Conservation (phyloP, 2,888 invertebrate species). For the Coremacera marginata region DNA sequence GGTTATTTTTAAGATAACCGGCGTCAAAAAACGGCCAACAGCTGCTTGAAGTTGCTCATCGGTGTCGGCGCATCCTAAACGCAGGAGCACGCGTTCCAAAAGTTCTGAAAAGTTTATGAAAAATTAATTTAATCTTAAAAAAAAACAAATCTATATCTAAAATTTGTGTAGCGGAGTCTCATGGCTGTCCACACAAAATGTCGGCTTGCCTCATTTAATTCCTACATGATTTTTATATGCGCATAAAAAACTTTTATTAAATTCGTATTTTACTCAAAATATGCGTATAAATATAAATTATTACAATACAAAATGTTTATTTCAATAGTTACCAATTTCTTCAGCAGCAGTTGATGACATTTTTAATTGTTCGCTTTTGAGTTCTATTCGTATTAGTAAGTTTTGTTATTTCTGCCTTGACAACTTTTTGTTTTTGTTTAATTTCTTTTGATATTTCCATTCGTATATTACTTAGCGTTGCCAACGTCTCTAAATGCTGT, state of each 20-base stretch:
- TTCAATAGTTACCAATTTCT: constrained; percentile 65
- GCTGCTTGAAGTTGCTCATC: constrained; percentile 90
- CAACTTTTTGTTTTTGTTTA: background rate
- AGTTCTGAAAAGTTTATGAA: constrained; percentile 73
- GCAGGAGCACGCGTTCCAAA: constrained; percentile 88
- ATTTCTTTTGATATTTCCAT: background rate
- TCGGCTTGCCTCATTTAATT: no score
- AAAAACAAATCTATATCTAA: background rate
- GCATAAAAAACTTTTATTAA: background rate
- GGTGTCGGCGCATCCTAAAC: constrained; percentile 88
- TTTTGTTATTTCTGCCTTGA: background rate
- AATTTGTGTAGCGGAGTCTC: background rate
- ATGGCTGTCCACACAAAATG: no score
- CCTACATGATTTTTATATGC: background rate
- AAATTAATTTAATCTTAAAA: constrained; percentile 1
- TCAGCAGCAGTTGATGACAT: constrained; percentile 66
- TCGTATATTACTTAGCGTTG: background rate
- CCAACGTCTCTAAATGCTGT: background rate
- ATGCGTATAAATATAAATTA: no score
- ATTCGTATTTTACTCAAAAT: background rate
- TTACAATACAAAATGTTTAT: background rate
- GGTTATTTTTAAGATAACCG: constrained; percentile 90
- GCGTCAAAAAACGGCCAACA: constrained; percentile 83
- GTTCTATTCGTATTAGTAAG: background rate
- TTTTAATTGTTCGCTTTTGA: constrained; percentile 53